Evolutionary conservation across 2,113 vertebrate species (phyloP).

Genomic region (Equus przewalskii): DNA sequence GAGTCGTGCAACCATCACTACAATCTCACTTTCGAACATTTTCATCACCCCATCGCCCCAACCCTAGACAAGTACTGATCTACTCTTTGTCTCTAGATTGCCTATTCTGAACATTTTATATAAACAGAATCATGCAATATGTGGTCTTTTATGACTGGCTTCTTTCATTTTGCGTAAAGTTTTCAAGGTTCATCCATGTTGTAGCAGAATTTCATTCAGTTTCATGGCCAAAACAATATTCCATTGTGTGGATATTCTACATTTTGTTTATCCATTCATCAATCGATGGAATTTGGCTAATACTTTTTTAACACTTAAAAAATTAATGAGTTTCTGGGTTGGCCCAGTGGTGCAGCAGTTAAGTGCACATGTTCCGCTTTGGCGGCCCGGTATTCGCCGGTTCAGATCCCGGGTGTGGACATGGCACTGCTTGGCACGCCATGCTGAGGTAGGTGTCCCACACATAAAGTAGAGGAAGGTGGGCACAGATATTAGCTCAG

Average conservation of each 20-base stretch:
- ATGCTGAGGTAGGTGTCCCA: too few species aligned
- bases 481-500: too few species aligned
- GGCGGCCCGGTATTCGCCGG: too few species aligned
- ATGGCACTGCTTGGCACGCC: too few species aligned
- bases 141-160: not conserved
- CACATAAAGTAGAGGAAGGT: too few species aligned
- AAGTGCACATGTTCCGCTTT: too few species aligned
- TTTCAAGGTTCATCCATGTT: not conserved
- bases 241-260: not conserved
- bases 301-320: slow-evolving; percentile 30
- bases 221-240: not conserved
- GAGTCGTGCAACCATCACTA: not conserved
- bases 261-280: slow-evolving; percentile 12
- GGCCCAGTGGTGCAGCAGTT: too few species aligned
- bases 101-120: not conserved
- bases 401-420: too few species aligned
- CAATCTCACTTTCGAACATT: not conserved
- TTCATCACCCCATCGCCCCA: not conserved
- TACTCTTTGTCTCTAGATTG: not conserved
- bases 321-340: not conserved
- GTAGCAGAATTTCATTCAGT: not conserved
- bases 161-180: not conserved
- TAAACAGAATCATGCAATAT: not conserved
- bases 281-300: not conserved
- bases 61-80: slow-evolving; percentile 5